Base-by-base conservation (phyloP, 2,888 invertebrate genomes). In the Dicycla oo region DNA sequence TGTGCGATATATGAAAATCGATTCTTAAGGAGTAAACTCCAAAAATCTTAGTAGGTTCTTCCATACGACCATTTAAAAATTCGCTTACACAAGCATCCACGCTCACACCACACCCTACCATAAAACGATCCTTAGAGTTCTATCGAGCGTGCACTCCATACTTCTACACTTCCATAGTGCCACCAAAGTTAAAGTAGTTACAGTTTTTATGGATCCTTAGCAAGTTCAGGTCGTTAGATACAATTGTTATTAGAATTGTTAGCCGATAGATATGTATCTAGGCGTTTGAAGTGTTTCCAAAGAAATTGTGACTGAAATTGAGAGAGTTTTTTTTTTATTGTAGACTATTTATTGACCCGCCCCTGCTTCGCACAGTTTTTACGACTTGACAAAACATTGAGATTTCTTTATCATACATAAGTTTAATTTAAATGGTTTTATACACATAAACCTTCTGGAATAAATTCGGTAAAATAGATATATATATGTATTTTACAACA, bases 151-250 rank as follows among this genome's bases (percentile, higher is more conserved):
- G 43, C n/a, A 1, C 11, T 43, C 20, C 38, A 20, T 40, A 26
- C 38, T 54, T 34, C 47, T 3, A 61, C 61, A 66, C 43, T 54
- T 26, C 4, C 58, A 77, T 73, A 73, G 63, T 30, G 65, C 61
- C 34, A 49, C 71, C 67, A 60, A 77, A 84, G 51, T 83, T 79
- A 10, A 76, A 67, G 73, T 61, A 72, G 72, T 70, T 70, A 47
- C 54, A 69, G 77, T 68, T 71, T 82, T 80, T 78, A 83, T 73
- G 74, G 69, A 30, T 61, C 15, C 56, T 72, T 47, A 26, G 56
- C n/a, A 64, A 78, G 47, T 75, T 75, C 8, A 3, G 23, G 47
- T 49, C 69, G 72, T 78, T 78, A 61, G 70, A 26, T 65, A 58
- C 56, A 54, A 79, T 61, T 75, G 80, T 75, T 71, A 53, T 64